Conservation (phyloP, 2,888 invertebrate species). For the Strigamia transsilvanica region DNA sequence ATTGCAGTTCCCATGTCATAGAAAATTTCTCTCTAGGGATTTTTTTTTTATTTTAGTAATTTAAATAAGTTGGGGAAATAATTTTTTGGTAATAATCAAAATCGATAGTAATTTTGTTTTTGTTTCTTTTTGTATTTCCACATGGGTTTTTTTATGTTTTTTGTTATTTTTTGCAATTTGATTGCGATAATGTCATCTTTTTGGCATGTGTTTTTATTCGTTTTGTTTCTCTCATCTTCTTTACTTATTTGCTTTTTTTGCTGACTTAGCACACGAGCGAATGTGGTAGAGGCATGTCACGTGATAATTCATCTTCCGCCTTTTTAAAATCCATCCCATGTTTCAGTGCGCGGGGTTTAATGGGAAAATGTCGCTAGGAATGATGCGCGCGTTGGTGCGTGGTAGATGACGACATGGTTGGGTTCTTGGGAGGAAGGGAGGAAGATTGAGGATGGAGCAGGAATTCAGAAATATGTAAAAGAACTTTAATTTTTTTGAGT, state of each 20-base stretch:
- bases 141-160: too few relatives aligned
- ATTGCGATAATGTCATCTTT: constrained; percentile 17
- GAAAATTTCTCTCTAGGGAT: neutral
- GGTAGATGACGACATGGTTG: constrained; percentile 21
- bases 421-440: constrained; percentile 1
- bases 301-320: constrained; percentile 30
- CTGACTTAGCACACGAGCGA: constrained; percentile 10
- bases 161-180: neutral
- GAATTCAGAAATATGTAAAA: neutral
- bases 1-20: neutral
- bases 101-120: neutral
- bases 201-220: constrained; percentile 26
- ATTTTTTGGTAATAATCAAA: neutral
- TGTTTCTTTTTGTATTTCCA: too few relatives aligned
- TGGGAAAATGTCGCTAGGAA: constrained; percentile 26
- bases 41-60: neutral
- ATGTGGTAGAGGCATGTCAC: constrained; percentile 30
- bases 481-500: neutral
- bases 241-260: constrained; percentile 15
- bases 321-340: constrained; percentile 30
- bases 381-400: constrained; percentile 30
- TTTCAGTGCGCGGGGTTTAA: constrained; percentile 30
- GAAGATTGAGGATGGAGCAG: constrained; percentile 20
- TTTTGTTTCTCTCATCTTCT: constrained; percentile 22
- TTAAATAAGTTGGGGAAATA: neutral